phyloP scores from a whole-genome alignment of 2,113 vertebrate genomes.

The Embiotoca jacksoni region DNA sequence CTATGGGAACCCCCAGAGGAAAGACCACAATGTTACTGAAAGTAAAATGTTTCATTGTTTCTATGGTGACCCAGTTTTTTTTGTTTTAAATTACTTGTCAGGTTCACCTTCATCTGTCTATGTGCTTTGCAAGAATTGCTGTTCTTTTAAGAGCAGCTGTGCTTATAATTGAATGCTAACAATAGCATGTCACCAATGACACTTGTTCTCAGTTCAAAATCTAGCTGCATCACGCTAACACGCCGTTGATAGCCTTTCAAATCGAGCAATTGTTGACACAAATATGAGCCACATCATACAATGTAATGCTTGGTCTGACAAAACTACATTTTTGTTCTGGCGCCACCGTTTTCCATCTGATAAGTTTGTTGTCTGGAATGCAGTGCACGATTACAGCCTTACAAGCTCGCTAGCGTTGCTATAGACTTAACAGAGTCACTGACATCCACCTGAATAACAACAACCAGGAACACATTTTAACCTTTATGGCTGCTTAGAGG shows the following conservation, averaged over 20 bases:
- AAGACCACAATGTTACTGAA: too few relatives aligned
- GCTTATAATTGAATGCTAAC: slow-evolving; percentile 11
- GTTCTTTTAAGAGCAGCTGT: neutral
- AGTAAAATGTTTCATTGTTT: too few relatives aligned
- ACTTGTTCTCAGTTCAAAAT: neutral
- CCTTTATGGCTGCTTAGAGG: neutral
- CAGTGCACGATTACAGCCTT: neutral
- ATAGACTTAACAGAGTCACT: neutral
- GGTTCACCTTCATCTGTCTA: too few relatives aligned
- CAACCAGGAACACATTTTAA: neutral
- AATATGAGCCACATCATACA: neutral
- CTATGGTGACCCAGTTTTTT: too few relatives aligned
- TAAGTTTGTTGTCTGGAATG: neutral
- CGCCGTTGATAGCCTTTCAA: neutral
- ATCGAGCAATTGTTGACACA: neutral
- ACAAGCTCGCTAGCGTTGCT: neutral
- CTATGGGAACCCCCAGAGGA: too few relatives aligned
- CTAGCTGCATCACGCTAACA: neutral
- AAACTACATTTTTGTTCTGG: neutral
- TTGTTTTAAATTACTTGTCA: too few relatives aligned
- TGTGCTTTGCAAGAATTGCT: neutral
- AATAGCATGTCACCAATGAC: neutral
- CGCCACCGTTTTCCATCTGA: neutral
- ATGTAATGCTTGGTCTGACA: neutral
- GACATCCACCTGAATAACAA: neutral